phyloP scores from a whole-genome alignment of 2,888 invertebrate genomes.

The Mesochorus sp. region DNA sequence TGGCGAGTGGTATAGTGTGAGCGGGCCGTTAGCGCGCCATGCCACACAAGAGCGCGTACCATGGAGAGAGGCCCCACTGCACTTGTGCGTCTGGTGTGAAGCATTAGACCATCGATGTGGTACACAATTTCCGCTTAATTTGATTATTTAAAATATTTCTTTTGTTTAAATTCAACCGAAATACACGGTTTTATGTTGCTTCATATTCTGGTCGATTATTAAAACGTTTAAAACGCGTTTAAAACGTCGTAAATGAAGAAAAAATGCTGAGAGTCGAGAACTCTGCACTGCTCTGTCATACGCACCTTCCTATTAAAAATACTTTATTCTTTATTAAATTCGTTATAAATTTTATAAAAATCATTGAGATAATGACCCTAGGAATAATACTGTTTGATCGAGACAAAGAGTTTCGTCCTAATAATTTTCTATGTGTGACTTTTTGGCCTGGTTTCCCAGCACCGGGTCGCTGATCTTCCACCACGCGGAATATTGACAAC shows the following conservation, averaged over 20 bases:
- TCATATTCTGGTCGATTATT: neutral
- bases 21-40: neutral
- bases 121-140: neutral
- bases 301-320: slow-evolving; percentile 34
- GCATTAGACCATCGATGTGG: slow-evolving; percentile 10
- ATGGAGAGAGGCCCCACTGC: slow-evolving; percentile 53
- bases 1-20: neutral
- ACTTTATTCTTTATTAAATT: slow-evolving; percentile 31
- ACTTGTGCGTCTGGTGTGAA: slow-evolving; percentile 11
- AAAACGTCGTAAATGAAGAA: neutral
- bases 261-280: neutral
- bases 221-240: neutral
- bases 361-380: neutral
- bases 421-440: neutral
- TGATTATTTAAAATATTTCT: neutral
- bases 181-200: neutral
- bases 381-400: neutral
- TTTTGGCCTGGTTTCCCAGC: neutral
- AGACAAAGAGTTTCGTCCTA: neutral
- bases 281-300: slow-evolving; percentile 7
- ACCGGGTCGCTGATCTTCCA: slow-evolving; percentile 11
- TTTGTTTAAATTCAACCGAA: neutral
- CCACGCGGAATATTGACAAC: slow-evolving; percentile 11
- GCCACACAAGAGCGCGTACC: slow-evolving; percentile 56
- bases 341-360: neutral